Percentiles rank a stretch among this genome's conserved stretches.
Evolutionary conservation across 2,888 invertebrate genomes (phyloP).

Genomic region (Cremastinae sp.): DNA sequence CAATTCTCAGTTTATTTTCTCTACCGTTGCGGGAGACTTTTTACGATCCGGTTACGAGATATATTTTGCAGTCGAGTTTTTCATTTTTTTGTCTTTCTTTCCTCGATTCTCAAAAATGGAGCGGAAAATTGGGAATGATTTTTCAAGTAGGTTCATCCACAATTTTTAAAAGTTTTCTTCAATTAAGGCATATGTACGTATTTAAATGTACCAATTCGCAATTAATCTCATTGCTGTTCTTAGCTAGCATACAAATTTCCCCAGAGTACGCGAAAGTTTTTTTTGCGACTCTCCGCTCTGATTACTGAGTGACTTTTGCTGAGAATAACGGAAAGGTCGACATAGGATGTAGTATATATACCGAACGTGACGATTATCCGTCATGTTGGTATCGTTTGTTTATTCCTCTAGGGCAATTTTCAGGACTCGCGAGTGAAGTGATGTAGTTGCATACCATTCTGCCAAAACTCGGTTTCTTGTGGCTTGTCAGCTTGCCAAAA

Average conservation of each 20-base stretch:
- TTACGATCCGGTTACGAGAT: no score
- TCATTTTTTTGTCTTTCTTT: not conserved
- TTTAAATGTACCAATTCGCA: no score
- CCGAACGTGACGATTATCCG: conserved; percentile 32
- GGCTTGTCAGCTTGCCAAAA: conserved; percentile 64
- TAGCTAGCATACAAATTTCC: not conserved
- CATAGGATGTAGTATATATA: conserved; percentile 2
- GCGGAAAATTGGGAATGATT: no score
- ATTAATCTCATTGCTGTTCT: not conserved
- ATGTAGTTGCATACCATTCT: conserved; percentile 37
- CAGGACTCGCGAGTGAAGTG: conserved; percentile 15
- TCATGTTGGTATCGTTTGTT: conserved; percentile 50
- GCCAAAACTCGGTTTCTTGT: conserved; percentile 53
- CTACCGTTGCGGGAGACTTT: not conserved
- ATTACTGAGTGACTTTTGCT: conserved; percentile 14
- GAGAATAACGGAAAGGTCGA: not conserved
- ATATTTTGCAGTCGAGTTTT: not conserved
- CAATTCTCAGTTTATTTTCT: not conserved
- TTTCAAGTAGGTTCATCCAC: no score
- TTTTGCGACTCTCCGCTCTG: not conserved
- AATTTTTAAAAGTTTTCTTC: no score
- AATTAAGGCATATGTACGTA: no score
- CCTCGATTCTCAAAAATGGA: no score
- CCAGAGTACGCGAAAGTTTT: not conserved
- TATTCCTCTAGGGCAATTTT: conserved; percentile 37